Base-by-base conservation (phyloP, 2,113 vertebrate species). In the Podarcis muralis region DNA sequence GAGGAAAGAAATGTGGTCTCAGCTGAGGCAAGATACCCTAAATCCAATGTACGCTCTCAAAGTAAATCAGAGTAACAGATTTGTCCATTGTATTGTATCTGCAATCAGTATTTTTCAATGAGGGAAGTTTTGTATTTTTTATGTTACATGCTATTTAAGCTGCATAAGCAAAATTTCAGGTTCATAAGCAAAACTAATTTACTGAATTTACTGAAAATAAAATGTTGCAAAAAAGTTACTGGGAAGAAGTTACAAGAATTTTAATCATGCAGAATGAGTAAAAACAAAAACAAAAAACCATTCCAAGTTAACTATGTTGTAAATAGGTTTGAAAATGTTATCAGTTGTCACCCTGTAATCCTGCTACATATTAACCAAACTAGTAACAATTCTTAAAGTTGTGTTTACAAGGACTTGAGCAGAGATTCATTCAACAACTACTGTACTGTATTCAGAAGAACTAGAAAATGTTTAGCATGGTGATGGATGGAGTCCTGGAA, bases 61-160 rank as follows among this genome's bases (percentile, higher is more conserved):
- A 86, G 89, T 84, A 82, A 93, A 81, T 81, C 59, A 74, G 83
- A 85, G 94, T 94, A 95, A 90, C 90, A 78, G 90, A 93, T 20
- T 68, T 69, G 65, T 8, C 35, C 20, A 13, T 65, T 71, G 25
- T 30, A 37, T 7, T 66, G 2, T 20, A 69, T 48, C 27, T 48
- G 65, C 37, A 40, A 13, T 22, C 32, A 65, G n/a, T 81, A 18
- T 37, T 81, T 59, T 11, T 59, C 4, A 1, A 62, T 11, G 62
- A 32, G n/a, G 53, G 53, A n/a, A 15, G 53, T 35, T 59, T 81
- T 18, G 35, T 65, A 65, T 81, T 81, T 32, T 18, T 4, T 82
- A 32, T 82, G 65, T 66, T 92, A 93, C 92, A 90, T 92, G 89
- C 23, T 93, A 91, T 88, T 89, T 86, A 11, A 53, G 48, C 8